Base-by-base conservation (phyloP, 1,140 invertebrate genomes). In the Sycophaga agraensis region DNA sequence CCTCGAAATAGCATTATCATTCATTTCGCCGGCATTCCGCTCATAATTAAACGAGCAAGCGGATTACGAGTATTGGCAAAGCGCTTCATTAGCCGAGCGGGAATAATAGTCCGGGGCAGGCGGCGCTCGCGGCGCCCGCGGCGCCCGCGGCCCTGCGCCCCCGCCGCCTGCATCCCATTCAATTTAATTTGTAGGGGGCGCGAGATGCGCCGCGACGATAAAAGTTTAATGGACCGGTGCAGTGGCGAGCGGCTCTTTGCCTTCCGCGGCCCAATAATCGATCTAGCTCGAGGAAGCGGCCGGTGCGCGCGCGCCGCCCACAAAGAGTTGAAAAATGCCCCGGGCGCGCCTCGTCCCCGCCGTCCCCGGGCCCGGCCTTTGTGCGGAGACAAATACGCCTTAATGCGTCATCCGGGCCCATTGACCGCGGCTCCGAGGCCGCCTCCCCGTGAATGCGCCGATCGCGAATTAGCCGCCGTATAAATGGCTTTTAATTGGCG, bases 401-500 rank as follows among this genome's bases (percentile, higher is more conserved):
- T 78, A 79, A 80, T 80, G 76, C 73, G 73, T 80, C 77, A 78
- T 77, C 70, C 70, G 54, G 68, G n/a, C n/a, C n/a, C n/a, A n/a
- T 70, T 63, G 28, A 31, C 28, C n/a, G n/a, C n/a, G n/a, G 58
- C 71, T 77, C 70, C 59, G 54, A 45, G 63, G 59, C 54, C 31
- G 9, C n/a, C n/a, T n/a, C n/a, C n/a, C 28, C 14, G 59, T 70
- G 69, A 75, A 77, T n/a, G n/a, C 71, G 70, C 70, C 68, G 70
- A 78, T 78, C 69, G 73, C 70, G 72, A 77, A 76, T 77, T 76
- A 76, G 70, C 60, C 68, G 65, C 63, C 67, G 71, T 71, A 73
- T 77, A 77, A 79, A 76, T 77, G 73, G 64, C 62, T 73, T 77
- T 76, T 79, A 79, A 79, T 79, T 78, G 75, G 34, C 53, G 17